Percentiles rank a stretch among this genome's conserved stretches.
Conservation (phyloP, 2,797 vertebrate species). For the Taenioides sp. region DNA sequence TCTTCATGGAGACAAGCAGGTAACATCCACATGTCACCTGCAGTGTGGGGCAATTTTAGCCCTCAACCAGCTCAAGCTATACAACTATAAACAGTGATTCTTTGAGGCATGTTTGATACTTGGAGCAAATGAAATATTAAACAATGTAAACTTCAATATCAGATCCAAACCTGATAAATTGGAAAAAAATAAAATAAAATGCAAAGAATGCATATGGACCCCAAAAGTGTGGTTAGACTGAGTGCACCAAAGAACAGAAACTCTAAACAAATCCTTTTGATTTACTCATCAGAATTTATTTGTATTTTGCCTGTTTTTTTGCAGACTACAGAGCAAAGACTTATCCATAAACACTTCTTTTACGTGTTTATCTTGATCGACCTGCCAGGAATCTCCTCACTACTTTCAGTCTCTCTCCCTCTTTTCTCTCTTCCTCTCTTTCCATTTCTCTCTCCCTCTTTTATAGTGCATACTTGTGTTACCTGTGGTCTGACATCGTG, state of each 20-base stretch:
- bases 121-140: too few species aligned
- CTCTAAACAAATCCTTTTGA: neutral
- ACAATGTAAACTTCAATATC: too few species aligned
- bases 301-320: neutral
- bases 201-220: too few species aligned
- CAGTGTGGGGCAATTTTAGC: too few species aligned
- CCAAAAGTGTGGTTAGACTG: too few species aligned
- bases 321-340: conserved; percentile 14
- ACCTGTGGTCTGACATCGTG: neutral
- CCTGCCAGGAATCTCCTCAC: neutral
- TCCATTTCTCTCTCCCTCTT: conserved; percentile 3
- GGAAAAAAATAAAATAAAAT: too few species aligned
- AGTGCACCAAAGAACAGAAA: neutral
- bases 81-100: too few species aligned
- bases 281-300: neutral
- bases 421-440: neutral
- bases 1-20: too few species aligned
- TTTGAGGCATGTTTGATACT: too few species aligned
- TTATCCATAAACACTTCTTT: neutral
- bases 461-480: conserved; percentile 1
- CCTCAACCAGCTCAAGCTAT: too few species aligned
- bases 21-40: too few species aligned
- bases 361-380: neutral
- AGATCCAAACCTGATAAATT: too few species aligned
- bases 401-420: neutral